These are phyloP conservation scores for Drosophila eugracilis DNA, from an alignment of 1,140 invertebrate genomes.

Conservation along the genomic window DNA sequence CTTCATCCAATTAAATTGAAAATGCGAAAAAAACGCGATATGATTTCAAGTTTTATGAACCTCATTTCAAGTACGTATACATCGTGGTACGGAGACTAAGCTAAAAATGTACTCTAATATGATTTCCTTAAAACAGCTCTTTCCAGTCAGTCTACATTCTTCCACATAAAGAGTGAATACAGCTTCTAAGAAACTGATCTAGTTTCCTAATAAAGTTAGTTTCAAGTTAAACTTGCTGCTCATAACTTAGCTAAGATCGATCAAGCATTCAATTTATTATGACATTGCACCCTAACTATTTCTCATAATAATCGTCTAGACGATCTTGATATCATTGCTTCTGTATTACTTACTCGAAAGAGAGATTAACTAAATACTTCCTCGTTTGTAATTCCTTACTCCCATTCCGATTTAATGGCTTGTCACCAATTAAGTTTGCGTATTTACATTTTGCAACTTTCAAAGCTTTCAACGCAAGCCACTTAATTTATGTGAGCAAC, in stretches of 20 bases:
- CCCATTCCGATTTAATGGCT: constrained; percentile 38
- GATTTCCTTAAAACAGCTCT: no score
- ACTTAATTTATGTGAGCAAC: constrained; percentile 30
- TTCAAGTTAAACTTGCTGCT: no score
- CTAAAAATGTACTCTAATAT: no score
- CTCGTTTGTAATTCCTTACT: constrained; percentile 4
- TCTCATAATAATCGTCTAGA: neutral
- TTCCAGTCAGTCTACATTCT: no score
- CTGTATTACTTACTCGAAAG: constrained; percentile 6
- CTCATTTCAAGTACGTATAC: neutral
- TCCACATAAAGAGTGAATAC: no score
- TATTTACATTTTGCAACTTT: constrained; percentile 44
- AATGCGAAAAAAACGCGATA: constrained; percentile 11
- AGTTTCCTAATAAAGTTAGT: no score
- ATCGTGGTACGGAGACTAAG: no score
- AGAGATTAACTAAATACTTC: constrained; percentile 40
- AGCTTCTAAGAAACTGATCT: no score
- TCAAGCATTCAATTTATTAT: neutral
- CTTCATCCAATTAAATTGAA: constrained; percentile 56
- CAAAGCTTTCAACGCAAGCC: constrained; percentile 53
- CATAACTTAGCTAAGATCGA: no score
- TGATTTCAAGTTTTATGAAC: neutral
- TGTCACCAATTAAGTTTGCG: constrained; percentile 25
- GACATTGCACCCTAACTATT: neutral
- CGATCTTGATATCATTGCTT: neutral